A percentile compares a stretch with the other conserved stretches of the same genome.
Conservation (phyloP, 2,888 invertebrate species). For the Zygaena filipendulae region DNA sequence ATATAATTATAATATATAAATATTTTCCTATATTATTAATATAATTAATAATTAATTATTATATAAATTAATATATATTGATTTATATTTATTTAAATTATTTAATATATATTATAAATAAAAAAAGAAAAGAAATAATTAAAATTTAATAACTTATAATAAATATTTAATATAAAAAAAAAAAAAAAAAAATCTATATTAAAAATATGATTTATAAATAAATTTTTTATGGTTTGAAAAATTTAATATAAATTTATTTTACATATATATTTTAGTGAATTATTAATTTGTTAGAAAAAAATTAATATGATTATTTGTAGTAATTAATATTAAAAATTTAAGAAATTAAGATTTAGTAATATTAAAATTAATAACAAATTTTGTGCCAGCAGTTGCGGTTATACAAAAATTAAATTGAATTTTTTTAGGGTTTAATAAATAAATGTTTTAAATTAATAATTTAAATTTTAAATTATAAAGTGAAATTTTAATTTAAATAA, state of each 20-base stretch:
- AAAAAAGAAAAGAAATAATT: conserved; percentile 19
- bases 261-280: conserved; percentile 64
- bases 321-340: conserved; percentile 61
- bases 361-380: conserved; percentile 68
- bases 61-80: conserved; percentile 14
- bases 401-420: conserved; percentile 70
- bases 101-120: conserved; percentile 25
- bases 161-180: conserved; percentile 22
- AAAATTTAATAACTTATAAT: conserved; percentile 16
- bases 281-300: conserved; percentile 48
- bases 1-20: conserved; percentile 24
- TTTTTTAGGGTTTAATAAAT: conserved; percentile 50
- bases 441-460: conserved; percentile 35
- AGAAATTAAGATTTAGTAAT: conserved; percentile 71
- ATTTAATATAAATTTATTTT: conserved; percentile 63
- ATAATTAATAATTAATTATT: conserved; percentile 48
- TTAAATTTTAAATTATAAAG: conserved; percentile 57
- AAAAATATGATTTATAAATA: conserved; percentile 27
- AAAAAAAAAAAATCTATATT: conserved; percentile 43
- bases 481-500: conserved; percentile 68
- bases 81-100: too few species aligned
- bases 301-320: conserved; percentile 22
- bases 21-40: too few species aligned
- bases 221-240: conserved; percentile 59
- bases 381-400: conserved; percentile 80